phyloP scores from a whole-genome alignment of 2,888 invertebrate species.

The Ichneumoninae sp. region DNA sequence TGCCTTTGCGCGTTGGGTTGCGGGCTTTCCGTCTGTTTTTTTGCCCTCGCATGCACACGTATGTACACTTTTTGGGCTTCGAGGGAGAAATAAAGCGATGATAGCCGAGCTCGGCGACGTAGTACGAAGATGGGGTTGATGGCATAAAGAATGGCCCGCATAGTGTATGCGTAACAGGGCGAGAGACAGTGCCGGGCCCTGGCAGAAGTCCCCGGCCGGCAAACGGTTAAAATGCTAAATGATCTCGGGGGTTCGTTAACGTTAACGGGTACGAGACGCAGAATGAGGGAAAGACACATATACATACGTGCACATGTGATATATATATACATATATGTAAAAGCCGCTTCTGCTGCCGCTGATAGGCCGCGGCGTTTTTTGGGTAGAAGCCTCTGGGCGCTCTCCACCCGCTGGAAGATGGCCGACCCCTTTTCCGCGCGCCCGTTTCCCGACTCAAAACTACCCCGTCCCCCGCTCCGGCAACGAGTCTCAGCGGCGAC shows the following conservation, averaged over 20 bases:
- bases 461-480: constrained; percentile 71
- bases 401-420: constrained; percentile 64
- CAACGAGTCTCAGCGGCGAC: constrained; percentile 62
- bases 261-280: constrained; percentile 58
- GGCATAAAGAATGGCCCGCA: constrained; percentile 27
- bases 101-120: constrained; percentile 32
- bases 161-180: constrained; percentile 19
- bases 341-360: constrained; percentile 57
- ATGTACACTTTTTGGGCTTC: constrained; percentile 6
- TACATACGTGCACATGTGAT: too few species aligned
- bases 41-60: neutral
- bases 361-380: constrained; percentile 69
- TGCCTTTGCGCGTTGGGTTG: constrained; percentile 42
- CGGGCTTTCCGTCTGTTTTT: constrained; percentile 34
- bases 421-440: constrained; percentile 75
- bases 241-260: constrained; percentile 74
- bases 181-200: constrained; percentile 26
- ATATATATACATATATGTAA: neutral
- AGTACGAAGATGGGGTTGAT: constrained; percentile 37
- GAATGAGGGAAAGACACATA: constrained; percentile 30
- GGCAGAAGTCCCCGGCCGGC: constrained; percentile 56
- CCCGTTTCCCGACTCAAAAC: constrained; percentile 74
- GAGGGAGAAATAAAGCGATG: constrained; percentile 1
- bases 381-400: constrained; percentile 58
- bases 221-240: constrained; percentile 79